These are phyloP conservation scores for Podarcis siculus DNA, from an alignment of 2,797 vertebrate species.

Conservation along the genomic window DNA sequence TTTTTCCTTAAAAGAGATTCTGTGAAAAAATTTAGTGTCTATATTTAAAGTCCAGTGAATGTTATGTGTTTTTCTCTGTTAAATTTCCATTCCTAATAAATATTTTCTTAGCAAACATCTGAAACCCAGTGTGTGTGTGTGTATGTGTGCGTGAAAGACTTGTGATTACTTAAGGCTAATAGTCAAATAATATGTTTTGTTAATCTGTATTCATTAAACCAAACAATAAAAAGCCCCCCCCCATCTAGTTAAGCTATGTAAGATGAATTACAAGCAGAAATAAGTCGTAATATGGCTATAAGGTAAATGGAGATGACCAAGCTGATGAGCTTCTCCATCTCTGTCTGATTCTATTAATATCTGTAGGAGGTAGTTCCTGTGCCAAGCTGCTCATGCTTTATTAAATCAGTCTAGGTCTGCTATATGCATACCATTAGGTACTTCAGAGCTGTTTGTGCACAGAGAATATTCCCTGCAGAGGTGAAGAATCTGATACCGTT, in stretches of 20 bases:
- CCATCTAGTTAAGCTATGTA: not conserved
- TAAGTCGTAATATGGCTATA: not conserved
- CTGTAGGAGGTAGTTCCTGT: constrained; percentile 29
- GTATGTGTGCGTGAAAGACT: constrained; percentile 46
- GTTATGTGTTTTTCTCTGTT: constrained; percentile 75
- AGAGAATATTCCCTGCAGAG: not conserved
- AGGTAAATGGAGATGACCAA: constrained; percentile 15
- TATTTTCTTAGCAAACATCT: constrained; percentile 76
- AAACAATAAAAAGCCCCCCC: not conserved
- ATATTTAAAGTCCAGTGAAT: constrained; percentile 73
- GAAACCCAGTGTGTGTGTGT: constrained; percentile 56
- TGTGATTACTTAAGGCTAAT: constrained; percentile 48
- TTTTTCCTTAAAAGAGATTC: constrained; percentile 65
- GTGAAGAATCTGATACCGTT: not conserved
- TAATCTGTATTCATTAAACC: constrained; percentile 45
- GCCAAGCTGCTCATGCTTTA: not conserved
- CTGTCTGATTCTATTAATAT: constrained; percentile 16
- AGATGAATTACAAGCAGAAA: not conserved
- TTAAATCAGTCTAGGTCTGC: constrained; percentile 8
- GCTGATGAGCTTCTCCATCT: constrained; percentile 21
- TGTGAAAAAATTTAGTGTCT: constrained; percentile 70
- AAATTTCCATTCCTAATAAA: constrained; percentile 74
- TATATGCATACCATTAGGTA: not conserved
- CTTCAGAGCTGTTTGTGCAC: not conserved
- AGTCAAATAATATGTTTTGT: constrained; percentile 54